These are phyloP conservation scores for Smutsia temminckii DNA, from an alignment of 2,797 vertebrate genomes.

Conservation along the genomic window DNA sequence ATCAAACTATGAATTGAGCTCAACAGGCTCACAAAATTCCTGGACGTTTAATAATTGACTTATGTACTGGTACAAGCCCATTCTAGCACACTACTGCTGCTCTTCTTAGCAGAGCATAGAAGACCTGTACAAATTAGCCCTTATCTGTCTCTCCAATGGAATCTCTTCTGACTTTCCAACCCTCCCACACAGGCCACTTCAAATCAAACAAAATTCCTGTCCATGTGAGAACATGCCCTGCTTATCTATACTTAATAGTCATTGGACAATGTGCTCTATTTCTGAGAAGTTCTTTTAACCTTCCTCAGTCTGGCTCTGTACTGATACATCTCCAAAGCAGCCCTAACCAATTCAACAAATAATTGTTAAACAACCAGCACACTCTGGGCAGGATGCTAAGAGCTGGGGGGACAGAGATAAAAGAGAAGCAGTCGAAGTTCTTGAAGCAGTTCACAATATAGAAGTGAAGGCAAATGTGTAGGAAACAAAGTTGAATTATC, in stretches of 20 bases:
- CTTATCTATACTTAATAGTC: not conserved
- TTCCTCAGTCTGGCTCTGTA: not conserved
- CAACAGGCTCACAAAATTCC: not conserved
- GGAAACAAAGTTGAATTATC: not conserved
- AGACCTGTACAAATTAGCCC: not conserved
- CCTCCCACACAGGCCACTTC: not conserved
- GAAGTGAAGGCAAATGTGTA: not conserved
- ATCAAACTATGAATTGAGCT: not conserved
- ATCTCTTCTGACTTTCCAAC: not conserved
- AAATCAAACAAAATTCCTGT: slow-evolving; percentile 23
- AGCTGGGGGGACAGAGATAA: not conserved
- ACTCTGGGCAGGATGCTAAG: slow-evolving; percentile 18
- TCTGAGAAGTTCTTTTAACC: slow-evolving; percentile 39
- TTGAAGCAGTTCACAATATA: not conserved
- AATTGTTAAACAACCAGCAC: not conserved
- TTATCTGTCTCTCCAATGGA: not conserved
- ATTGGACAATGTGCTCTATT: not conserved
- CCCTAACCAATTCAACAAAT: not conserved
- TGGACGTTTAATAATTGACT: not conserved
- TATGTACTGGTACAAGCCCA: not conserved
- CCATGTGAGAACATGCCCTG: not conserved
- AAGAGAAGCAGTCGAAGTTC: not conserved
- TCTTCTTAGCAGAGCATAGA: not conserved
- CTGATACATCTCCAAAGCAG: not conserved
- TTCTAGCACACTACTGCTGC: not conserved